phyloP scores from a whole-genome alignment of 2,797 vertebrate species.

The Acridotheres tristis region DNA sequence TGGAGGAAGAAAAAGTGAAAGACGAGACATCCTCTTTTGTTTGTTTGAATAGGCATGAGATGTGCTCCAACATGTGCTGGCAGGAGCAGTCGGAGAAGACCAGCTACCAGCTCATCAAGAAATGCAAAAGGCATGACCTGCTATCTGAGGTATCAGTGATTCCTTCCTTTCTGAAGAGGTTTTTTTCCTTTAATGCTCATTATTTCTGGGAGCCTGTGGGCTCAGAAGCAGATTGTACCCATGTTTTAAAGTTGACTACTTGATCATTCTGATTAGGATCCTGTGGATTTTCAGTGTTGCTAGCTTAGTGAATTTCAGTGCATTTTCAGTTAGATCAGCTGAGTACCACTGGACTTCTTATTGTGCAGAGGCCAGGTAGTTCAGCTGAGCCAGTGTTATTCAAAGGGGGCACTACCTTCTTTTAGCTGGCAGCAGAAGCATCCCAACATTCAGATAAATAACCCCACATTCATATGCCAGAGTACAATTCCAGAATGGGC shows the following conservation, averaged over 20 bases:
- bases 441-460: not conserved
- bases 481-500: not conserved
- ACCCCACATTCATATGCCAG: rapidly evolving
- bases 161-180: not conserved
- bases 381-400: not conserved
- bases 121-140: conserved; percentile 8
- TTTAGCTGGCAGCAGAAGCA: not conserved
- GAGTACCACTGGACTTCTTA: not conserved
- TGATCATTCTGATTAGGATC: conserved; percentile 15
- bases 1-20: conserved; percentile 38
- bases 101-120: not conserved
- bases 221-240: not conserved
- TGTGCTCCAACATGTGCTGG: conserved; percentile 40
- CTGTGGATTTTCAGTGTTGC: not conserved
- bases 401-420: not conserved
- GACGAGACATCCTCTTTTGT: conserved; percentile 31
- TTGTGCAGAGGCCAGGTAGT: not conserved
- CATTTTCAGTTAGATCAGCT: not conserved
- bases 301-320: not conserved
- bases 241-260: not conserved
- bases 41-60: conserved; percentile 51
- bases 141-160: not conserved
- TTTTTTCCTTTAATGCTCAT: not conserved
- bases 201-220: not conserved
- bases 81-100: not conserved